A percentile compares a stretch with the other conserved stretches of the same genome.
Conservation (phyloP, 2,888 invertebrate species). For the Harpalus rubripes region DNA sequence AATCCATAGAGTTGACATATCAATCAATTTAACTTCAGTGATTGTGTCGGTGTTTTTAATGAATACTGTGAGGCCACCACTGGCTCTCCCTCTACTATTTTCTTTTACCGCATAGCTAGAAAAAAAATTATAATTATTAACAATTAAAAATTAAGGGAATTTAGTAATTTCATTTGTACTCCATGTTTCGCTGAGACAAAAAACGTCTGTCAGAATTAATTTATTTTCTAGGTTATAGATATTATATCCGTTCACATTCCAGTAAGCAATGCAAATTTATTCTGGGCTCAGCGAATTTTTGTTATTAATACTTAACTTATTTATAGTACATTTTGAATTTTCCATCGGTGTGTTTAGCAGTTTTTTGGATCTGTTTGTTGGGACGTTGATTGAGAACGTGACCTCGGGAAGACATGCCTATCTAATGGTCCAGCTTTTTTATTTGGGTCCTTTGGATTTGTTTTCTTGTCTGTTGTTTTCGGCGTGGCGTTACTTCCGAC, state of each 20-base stretch:
- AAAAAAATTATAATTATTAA: neutral
- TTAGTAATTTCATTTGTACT: neutral
- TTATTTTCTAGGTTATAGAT: constrained; percentile 15
- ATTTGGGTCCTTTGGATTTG: neutral
- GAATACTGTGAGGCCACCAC: neutral
- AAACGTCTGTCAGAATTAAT: constrained; percentile 13
- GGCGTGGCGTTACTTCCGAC: neutral
- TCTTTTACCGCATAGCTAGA: neutral
- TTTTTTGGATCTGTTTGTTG: neutral
- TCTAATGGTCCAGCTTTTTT: neutral
- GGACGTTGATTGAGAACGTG: neutral
- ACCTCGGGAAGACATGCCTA: neutral
- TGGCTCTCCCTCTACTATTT: neutral
- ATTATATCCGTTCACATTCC: constrained; percentile 14
- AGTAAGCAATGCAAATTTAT: neutral
- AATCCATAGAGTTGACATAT: neutral
- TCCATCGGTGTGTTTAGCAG: neutral
- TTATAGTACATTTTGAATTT: neutral
- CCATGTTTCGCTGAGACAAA: constrained; percentile 17
- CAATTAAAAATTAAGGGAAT: neutral
- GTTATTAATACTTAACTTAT: neutral
- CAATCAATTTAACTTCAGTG: constrained; percentile 14
- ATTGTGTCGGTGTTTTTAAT: constrained; percentile 1
- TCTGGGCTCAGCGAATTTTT: constrained; percentile 2
- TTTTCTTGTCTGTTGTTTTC: neutral